A percentile compares a stretch with the other conserved stretches of the same genome.
Conservation (phyloP, 1,140 invertebrate genomes). For the Melipona quadrifasciata region DNA sequence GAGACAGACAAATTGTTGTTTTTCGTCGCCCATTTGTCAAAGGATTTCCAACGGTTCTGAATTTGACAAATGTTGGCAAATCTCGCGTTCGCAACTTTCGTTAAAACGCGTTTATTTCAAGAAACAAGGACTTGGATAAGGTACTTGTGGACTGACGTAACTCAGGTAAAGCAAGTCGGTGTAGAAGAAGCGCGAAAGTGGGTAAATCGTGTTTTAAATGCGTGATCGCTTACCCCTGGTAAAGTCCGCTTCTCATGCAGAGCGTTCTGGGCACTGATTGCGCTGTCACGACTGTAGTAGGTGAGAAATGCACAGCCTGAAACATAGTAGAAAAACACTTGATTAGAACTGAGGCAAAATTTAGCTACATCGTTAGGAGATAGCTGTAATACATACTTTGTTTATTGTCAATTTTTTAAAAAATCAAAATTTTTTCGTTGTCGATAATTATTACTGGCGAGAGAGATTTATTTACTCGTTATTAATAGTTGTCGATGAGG, state of each 20-base stretch:
- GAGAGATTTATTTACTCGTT: too few species aligned
- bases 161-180: conserved; percentile 33
- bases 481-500: too few species aligned
- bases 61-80: background rate
- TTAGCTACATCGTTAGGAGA: background rate
- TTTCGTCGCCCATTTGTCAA: conserved; percentile 12
- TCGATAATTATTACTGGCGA: too few species aligned
- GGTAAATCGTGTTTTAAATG: conserved; percentile 44
- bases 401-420: background rate
- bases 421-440: too few species aligned
- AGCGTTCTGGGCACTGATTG: conserved; percentile 93
- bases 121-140: conserved; percentile 30
- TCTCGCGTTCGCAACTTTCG: background rate
- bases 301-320: conserved; percentile 95
- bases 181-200: conserved; percentile 44
- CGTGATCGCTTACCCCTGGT: conserved; percentile 93
- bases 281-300: conserved; percentile 96
- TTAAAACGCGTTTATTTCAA: background rate
- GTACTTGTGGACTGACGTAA: background rate
- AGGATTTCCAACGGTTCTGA: conserved; percentile 18
- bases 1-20: conserved; percentile 38
- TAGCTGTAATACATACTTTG: background rate
- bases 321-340: conserved; percentile 32
- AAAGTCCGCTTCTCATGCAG: conserved; percentile 98
- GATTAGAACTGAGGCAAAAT: background rate